Evolutionary conservation across 2,888 invertebrate species (phyloP), one percentile per base, ranked within the genome.

Genomic region (Seira ritae): DNA sequence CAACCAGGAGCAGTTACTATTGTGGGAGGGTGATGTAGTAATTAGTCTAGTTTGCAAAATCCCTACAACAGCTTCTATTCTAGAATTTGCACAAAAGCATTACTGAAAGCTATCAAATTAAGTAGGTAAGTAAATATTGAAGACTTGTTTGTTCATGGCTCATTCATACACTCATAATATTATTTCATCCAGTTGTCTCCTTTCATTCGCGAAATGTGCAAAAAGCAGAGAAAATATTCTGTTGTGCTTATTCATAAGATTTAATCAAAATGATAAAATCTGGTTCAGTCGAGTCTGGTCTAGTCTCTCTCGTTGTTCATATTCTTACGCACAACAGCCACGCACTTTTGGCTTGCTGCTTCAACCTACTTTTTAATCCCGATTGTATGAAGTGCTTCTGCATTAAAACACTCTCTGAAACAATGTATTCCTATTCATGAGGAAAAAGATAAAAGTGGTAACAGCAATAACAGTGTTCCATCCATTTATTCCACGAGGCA

Each of bases 351-450:
- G 62, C 70, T 81, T 81, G 81, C 76, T 46, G 67, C 65, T 20
- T 62, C 72, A 82, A 82, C 82, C 82, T 82, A 82, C 82, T 83
- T 83, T 83, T 78, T 62, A 78, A 67, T 83, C 78, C 77, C 77
- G 73, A 73, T 73, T 73, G 78, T 77, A 76, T 42, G n/a, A n/a
- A n/a, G n/a, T n/a, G 42, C 42, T 42, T 42, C n/a, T 42, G 42
- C 12, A 42, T 60, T 60, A 60, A n/a, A n/a, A n/a, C n/a, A n/a
- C n/a, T n/a, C 60, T 8, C 17, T 60, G 60, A 60, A 60, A 60
- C 60, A 60, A 60, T 42, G 42, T n/a, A n/a, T n/a, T n/a, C n/a
- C n/a, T n/a, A n/a, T n/a, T n/a, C n/a, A n/a, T n/a, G 42, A 8
- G 12, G 42, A 42, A 12, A 42, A 8, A 42, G 42, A 60, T 8